phyloP scores from a whole-genome alignment of 2,888 invertebrate species.

The Phasia obesa region DNA sequence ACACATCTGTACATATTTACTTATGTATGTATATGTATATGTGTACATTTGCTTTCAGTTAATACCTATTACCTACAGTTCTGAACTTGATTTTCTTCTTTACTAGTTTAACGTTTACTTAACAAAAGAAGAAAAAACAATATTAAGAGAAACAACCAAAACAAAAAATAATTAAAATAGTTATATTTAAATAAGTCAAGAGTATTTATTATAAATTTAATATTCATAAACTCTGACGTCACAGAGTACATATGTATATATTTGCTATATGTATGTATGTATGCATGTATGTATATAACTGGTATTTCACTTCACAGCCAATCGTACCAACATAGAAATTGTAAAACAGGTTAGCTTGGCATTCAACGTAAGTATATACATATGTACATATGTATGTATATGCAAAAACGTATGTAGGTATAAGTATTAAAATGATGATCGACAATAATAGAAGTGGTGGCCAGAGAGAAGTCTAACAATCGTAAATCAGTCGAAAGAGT shows the following conservation, averaged over 20 bases:
- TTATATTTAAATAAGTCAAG: slow-evolving; percentile 2
- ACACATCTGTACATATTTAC: neutral
- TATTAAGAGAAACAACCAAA: neutral
- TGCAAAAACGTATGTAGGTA: neutral
- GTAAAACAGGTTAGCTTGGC: slow-evolving; percentile 23
- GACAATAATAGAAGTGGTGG: neutral
- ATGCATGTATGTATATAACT: slow-evolving; percentile 36
- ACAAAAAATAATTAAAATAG: neutral
- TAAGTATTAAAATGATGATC: slow-evolving; percentile 20
- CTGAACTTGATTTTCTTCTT: slow-evolving; percentile 22
- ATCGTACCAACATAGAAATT: slow-evolving; percentile 15
- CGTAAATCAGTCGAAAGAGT: slow-evolving; percentile 46
- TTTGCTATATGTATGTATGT: slow-evolving; percentile 14
- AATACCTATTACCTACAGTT: neutral
- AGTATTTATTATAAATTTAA: slow-evolving; percentile 30
- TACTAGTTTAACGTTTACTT: neutral
- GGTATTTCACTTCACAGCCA: slow-evolving; percentile 10
- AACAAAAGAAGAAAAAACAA: neutral
- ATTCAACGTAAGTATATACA: neutral
- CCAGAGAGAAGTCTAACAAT: slow-evolving; percentile 1
- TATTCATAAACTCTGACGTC: slow-evolving; percentile 51
- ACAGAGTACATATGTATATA: too few species aligned
- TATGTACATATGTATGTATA: neutral
- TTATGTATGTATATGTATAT: neutral
- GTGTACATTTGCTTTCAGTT: too few species aligned